Conservation (phyloP, 2,113 vertebrate species). For the Capra hircus region DNA sequence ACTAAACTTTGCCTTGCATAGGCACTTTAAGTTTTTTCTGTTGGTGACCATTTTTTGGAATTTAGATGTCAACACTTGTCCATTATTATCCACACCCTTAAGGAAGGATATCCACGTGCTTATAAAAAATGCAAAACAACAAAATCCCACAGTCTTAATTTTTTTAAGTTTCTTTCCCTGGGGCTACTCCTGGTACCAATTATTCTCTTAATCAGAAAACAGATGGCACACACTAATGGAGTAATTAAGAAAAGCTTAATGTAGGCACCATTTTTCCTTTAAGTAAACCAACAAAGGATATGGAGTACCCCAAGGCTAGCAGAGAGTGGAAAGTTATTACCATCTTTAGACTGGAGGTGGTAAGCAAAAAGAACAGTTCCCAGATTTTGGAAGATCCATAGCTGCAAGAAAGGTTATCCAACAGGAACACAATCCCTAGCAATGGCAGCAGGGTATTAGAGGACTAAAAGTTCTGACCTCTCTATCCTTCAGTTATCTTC, state of each 20-base stretch:
- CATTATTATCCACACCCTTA: background rate
- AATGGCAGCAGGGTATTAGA: background rate
- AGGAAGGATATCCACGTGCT: background rate
- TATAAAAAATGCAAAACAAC: constrained; percentile 19
- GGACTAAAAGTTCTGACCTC: background rate
- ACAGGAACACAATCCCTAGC: background rate
- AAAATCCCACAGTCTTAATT: constrained; percentile 4
- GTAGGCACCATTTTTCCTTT: constrained; percentile 5
- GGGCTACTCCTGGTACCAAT: constrained; percentile 39
- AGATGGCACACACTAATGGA: constrained; percentile 24
- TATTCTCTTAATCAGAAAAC: constrained; percentile 36
- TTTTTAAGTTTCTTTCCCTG: constrained; percentile 36
- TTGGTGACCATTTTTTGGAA: background rate
- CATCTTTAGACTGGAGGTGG: background rate
- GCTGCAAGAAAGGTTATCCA: background rate
- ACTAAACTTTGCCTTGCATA: background rate
- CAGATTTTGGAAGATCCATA: background rate
- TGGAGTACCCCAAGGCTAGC: background rate
- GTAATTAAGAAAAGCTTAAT: constrained; percentile 29
- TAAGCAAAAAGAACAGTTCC: background rate
- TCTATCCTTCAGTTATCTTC: background rate
- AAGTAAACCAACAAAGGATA: background rate
- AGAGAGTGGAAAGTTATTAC: background rate
- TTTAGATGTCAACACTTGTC: background rate
- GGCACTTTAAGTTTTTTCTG: background rate